A percentile compares a stretch with the other conserved stretches of the same genome.
Conservation (phyloP, 1,140 invertebrate species). For the Drosophila sturtevanti region DNA sequence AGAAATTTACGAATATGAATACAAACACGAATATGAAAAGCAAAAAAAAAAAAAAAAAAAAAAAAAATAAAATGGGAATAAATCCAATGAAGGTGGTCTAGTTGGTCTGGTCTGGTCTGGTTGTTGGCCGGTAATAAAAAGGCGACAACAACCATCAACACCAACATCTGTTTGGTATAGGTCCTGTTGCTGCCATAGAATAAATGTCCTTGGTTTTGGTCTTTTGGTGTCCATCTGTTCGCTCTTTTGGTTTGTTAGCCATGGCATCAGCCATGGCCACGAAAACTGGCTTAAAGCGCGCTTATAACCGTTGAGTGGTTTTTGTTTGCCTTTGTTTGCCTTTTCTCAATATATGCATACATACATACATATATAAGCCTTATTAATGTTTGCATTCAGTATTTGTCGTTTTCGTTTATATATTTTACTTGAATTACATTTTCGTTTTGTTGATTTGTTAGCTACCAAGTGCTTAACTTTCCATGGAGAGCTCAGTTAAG, state of each 20-base stretch:
- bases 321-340: conserved; percentile 68
- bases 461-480: conserved; percentile 1
- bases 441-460: not conserved
- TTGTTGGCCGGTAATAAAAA: conserved; percentile 34
- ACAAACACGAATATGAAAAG: not conserved
- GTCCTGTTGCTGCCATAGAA: conserved; percentile 12
- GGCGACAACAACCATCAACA: conserved; percentile 4
- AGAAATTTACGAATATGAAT: conserved; percentile 22
- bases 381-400: conserved; percentile 62
- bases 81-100: not conserved
- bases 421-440: conserved; percentile 15
- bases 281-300: conserved; percentile 75
- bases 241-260: not conserved
- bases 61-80: not conserved
- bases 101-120: conserved; percentile 16
- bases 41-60: too few species aligned
- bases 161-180: conserved; percentile 4
- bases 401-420: conserved; percentile 38
- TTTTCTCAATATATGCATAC: conserved; percentile 3
- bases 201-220: conserved; percentile 37
- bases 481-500: not conserved
- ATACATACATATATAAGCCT: conserved; percentile 49
- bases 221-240: conserved; percentile 17
- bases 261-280: conserved; percentile 53
- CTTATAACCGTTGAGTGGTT: conserved; percentile 74